Base-by-base conservation (phyloP, 2,888 invertebrate genomes). In the Petrophora chlorosata region DNA sequence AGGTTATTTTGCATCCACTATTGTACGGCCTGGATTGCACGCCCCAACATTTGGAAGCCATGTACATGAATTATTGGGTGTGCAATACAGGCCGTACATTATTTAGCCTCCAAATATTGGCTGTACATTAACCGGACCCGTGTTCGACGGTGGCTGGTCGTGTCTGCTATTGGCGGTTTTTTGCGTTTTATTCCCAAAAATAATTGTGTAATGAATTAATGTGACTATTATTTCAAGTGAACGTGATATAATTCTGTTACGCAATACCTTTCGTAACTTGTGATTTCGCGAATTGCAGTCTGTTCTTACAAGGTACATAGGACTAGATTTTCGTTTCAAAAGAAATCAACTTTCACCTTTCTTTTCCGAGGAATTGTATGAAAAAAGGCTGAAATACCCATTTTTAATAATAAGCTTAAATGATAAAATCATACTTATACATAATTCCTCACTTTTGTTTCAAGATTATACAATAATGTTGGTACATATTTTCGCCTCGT, bases 301-400 rank as follows among this genome's bases (percentile, higher is more conserved):
- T 19, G 33, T 8, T 8, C 23, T 22, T 34, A 45, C 45, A 51
- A 54, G 49, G 59, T 58, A 52, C 2, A 14, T 10, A 30, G n/a
- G 7, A 45, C 35, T 33, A 47, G 16, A 30, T 34, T 56, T 51
- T 44, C 55, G 36, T 47, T 59, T 42, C 45, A 51, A 55, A 54
- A 57, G 63, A 57, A 65, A 63, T 59, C 67, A 68, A 80, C 79
- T 80, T 79, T 80, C 79, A 74, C 79, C 71, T 68, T 62, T 40
- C 30, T 32, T 45, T 40, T 23, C 5, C 10, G 3, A 41, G 12
- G 13, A 17, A 29, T 19, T 19, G 19, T 33, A 14, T n/a, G 30
- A 12, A 7, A 13, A 26, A 13, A 13, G 10, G 4, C 19, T 5
- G 7, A 4, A 19, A 2, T 19, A 5, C 7, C 1, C 7, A 19